These are phyloP conservation scores for Dipodomys stephensi DNA, from an alignment of 2,113 vertebrate species.

Conservation along the genomic window DNA sequence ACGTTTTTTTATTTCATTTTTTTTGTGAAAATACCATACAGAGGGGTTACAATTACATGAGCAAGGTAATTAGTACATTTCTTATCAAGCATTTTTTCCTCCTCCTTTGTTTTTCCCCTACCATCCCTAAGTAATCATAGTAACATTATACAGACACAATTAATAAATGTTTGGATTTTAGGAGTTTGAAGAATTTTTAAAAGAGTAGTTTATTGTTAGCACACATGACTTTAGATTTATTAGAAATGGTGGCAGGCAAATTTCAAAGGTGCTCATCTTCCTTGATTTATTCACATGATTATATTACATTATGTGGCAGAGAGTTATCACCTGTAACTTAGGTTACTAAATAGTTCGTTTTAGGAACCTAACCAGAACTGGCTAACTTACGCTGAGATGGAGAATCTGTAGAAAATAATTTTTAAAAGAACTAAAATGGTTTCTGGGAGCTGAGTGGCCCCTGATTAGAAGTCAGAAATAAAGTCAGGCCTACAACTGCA, in stretches of 20 bases:
- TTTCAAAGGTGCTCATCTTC: not conserved
- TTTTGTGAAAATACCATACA: no score
- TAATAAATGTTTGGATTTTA: not conserved
- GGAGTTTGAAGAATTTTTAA: not conserved
- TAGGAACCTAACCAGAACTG: not conserved
- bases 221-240: not conserved
- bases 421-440: not conserved
- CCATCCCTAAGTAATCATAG: not conserved
- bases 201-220: not conserved
- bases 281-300: not conserved
- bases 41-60: no score
- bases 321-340: not conserved
- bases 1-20: not conserved
- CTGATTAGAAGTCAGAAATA: not conserved
- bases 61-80: no score
- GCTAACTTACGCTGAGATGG: not conserved
- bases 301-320: not conserved
- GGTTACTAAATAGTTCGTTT: not conserved
- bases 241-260: not conserved
- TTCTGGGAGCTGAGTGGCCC: not conserved
- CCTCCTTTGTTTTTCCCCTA: no score
- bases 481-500: not conserved
- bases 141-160: not conserved
- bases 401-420: no score
- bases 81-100: no score